Evolutionary conservation across 1,140 invertebrate genomes (phyloP).

Genomic region (Danaus plexippus): DNA sequence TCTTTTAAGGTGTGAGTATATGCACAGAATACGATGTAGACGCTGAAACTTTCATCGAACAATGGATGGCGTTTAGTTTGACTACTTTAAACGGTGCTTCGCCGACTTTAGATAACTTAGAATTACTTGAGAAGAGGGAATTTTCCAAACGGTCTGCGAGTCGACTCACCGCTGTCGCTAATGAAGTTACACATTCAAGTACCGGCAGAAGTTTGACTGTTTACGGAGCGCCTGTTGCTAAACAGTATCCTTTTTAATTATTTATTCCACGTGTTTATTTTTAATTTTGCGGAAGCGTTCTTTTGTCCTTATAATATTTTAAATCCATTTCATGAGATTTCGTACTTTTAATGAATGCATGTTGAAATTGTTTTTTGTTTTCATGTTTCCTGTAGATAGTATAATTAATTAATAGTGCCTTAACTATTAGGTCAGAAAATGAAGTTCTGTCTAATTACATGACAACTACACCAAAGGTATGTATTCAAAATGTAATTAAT

Average conservation of each 20-base stretch:
- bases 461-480: slow-evolving; percentile 60
- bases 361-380: slow-evolving; percentile 7
- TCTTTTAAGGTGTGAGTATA: slow-evolving; percentile 71
- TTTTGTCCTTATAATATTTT: no score
- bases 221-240: slow-evolving; percentile 42
- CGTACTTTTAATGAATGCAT: not conserved
- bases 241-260: slow-evolving; percentile 59
- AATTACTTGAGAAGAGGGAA: slow-evolving; percentile 75
- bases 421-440: slow-evolving; percentile 56
- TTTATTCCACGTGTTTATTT: slow-evolving; percentile 48
- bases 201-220: slow-evolving; percentile 51
- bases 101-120: slow-evolving; percentile 72
- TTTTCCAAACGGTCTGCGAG: slow-evolving; percentile 66
- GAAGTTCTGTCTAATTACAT: slow-evolving; percentile 65
- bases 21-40: slow-evolving; percentile 74
- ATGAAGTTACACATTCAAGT: slow-evolving; percentile 41
- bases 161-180: slow-evolving; percentile 38
- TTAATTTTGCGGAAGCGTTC: not conserved
- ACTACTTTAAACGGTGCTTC: slow-evolving; percentile 73
- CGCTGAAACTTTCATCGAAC: slow-evolving; percentile 76
- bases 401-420: slow-evolving; percentile 27
- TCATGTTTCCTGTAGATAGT: not conserved
- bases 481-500: slow-evolving; percentile 5
- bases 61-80: slow-evolving; percentile 78
- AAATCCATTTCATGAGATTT: no score